Percentiles rank a stretch among this genome's conserved stretches.
Evolutionary conservation across 2,797 vertebrate genomes (phyloP).

Genomic region (Hyperoplus immaculatus): DNA sequence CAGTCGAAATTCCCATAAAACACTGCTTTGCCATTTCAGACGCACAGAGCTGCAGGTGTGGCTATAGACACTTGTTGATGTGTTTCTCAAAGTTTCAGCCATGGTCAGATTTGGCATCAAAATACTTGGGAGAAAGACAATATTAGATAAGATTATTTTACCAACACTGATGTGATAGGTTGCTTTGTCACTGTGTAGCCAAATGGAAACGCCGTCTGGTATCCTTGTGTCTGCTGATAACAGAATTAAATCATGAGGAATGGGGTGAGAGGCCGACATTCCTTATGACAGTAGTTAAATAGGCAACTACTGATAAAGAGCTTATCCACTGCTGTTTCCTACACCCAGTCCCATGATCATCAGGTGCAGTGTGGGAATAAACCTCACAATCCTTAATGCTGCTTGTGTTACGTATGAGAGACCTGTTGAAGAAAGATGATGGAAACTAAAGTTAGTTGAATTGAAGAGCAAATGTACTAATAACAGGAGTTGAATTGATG

Average conservation of each 20-base stretch:
- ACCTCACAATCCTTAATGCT: conserved; percentile 44
- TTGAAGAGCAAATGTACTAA: too few species aligned
- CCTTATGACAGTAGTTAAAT: conserved; percentile 72
- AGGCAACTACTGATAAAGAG: conserved; percentile 73
- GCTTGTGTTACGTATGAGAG: conserved; percentile 21
- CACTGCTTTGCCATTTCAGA: too few species aligned
- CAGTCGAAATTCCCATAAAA: too few species aligned
- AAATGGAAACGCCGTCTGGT: conserved; percentile 19
- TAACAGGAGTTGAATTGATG: too few species aligned
- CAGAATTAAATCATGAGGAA: conserved; percentile 56
- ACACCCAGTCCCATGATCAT: conserved; percentile 70
- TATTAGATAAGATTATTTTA: neutral
- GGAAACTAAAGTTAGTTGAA: neutral
- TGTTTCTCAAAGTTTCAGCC: too few species aligned
- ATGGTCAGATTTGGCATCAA: too few species aligned
- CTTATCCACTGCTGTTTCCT: conserved; percentile 70
- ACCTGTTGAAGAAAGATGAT: conserved; percentile 9
- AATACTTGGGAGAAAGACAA: too few species aligned
- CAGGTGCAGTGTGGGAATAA: conserved; percentile 59
- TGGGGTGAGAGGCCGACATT: conserved; percentile 78
- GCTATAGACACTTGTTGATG: too few species aligned
- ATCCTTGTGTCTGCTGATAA: conserved; percentile 54
- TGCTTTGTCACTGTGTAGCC: conserved; percentile 23
- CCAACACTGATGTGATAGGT: neutral
- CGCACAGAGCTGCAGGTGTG: too few species aligned